phyloP scores from a whole-genome alignment of 1,140 invertebrate species.

The Triops longicaudatus region DNA sequence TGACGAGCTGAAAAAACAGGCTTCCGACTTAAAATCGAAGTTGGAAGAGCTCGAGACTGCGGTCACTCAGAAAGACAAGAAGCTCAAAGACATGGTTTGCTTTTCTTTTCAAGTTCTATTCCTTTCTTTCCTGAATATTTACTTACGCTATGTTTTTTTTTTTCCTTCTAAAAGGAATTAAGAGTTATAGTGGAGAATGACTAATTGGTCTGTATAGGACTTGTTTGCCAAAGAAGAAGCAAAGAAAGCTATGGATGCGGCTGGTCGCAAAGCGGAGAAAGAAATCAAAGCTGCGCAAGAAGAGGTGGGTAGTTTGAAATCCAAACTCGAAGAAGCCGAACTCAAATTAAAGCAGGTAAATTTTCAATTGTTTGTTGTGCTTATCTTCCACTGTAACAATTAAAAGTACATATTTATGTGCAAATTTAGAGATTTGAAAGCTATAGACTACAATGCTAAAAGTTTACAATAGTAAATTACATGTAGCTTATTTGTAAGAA shows the following conservation, averaged over 20 bases:
- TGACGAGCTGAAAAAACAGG: slow-evolving; percentile 35
- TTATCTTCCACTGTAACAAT: no score
- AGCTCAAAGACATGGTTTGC: slow-evolving; percentile 51
- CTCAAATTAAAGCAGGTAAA: slow-evolving; percentile 53
- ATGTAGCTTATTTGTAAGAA: no score
- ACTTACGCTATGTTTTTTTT: slow-evolving; percentile 19
- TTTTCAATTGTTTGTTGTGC: no score
- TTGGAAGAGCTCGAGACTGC: slow-evolving; percentile 48
- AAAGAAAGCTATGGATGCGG: slow-evolving; percentile 44
- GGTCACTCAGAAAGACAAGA: slow-evolving; percentile 47
- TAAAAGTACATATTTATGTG: no score
- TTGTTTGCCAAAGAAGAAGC: slow-evolving; percentile 44
- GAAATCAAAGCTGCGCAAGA: slow-evolving; percentile 47
- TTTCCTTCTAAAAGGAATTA: background rate
- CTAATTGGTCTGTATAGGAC: slow-evolving; percentile 39
- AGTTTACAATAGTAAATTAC: no score
- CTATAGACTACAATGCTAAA: no score
- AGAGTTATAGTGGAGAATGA: background rate
- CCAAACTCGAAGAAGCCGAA: slow-evolving; percentile 43
- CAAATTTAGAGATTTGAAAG: no score
- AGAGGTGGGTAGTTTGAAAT: slow-evolving; percentile 41
- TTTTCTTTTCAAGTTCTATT: slow-evolving; percentile 21
- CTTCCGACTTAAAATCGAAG: slow-evolving; percentile 46
- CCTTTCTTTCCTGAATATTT: slow-evolving; percentile 27
- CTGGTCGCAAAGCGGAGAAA: slow-evolving; percentile 38